Evolutionary conservation across 2,888 invertebrate species (phyloP).

Genomic region (Nomada lathburiana): DNA sequence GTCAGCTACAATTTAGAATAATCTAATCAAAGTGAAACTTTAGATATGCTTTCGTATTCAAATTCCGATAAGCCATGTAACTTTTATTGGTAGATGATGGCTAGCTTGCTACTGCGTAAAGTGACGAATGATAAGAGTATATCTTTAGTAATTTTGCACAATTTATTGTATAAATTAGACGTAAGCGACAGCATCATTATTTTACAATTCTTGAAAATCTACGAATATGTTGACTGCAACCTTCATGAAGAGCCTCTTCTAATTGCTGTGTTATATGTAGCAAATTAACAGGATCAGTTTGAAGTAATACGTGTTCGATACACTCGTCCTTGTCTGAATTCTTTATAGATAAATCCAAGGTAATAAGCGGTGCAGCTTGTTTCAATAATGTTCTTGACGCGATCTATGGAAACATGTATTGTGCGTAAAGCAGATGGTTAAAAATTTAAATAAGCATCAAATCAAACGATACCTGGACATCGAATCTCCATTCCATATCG

Average conservation of each 20-base stretch:
- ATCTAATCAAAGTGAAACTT: conserved; percentile 64
- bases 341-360: conserved; percentile 86
- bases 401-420: conserved; percentile 80
- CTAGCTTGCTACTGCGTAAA: not conserved
- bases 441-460: not conserved
- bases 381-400: conserved; percentile 87
- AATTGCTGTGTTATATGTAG: conserved; percentile 85
- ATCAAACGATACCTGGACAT: conserved; percentile 85
- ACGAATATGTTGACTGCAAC: conserved; percentile 86
- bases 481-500: conserved; percentile 89
- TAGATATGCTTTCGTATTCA: conserved; percentile 62
- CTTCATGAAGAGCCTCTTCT: conserved; percentile 86
- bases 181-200: conserved; percentile 38
- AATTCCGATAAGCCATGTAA: conserved; percentile 54
- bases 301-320: conserved; percentile 82
- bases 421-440: conserved; percentile 4
- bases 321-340: conserved; percentile 75
- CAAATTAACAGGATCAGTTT: conserved; percentile 87
- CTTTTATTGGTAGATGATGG: not conserved
- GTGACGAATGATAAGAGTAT: not conserved
- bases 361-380: conserved; percentile 87
- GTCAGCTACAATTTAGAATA: conserved; percentile 71
- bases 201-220: conserved; percentile 86
- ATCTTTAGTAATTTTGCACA: conserved; percentile 8
- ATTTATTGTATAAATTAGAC: conserved; percentile 38